phyloP scores from a whole-genome alignment of 2,113 vertebrate species.

The Petaurus breviceps region DNA sequence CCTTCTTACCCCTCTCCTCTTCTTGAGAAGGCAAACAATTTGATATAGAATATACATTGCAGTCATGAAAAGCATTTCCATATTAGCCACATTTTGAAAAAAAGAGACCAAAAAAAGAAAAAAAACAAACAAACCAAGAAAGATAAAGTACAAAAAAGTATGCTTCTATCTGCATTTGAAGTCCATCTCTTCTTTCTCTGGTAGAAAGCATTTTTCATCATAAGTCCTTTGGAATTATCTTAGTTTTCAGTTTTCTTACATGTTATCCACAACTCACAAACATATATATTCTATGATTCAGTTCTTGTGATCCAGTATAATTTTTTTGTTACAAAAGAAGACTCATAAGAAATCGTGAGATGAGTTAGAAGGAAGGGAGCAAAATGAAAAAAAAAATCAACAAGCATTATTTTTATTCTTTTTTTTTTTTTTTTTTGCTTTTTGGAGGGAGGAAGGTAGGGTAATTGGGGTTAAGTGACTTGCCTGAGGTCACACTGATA shows the following conservation, averaged over 20 bases:
- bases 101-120: neutral
- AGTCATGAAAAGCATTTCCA: too few species aligned
- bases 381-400: neutral
- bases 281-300: neutral
- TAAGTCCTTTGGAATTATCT: neutral
- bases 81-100: neutral
- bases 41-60: too few species aligned
- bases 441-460: too few species aligned
- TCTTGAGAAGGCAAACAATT: too few species aligned
- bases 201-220: neutral
- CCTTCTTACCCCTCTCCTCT: too few species aligned
- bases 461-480: too few species aligned
- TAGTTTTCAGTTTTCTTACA: neutral
- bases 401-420: neutral
- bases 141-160: neutral
- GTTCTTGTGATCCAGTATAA: neutral
- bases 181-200: neutral
- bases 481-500: too few species aligned
- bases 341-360: neutral
- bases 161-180: neutral
- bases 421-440: too few species aligned
- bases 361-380: neutral
- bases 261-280: neutral
- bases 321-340: neutral
- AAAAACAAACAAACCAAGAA: neutral